phyloP scores from a whole-genome alignment of 1,140 invertebrate genomes.

The Cydia fagiglandana region DNA sequence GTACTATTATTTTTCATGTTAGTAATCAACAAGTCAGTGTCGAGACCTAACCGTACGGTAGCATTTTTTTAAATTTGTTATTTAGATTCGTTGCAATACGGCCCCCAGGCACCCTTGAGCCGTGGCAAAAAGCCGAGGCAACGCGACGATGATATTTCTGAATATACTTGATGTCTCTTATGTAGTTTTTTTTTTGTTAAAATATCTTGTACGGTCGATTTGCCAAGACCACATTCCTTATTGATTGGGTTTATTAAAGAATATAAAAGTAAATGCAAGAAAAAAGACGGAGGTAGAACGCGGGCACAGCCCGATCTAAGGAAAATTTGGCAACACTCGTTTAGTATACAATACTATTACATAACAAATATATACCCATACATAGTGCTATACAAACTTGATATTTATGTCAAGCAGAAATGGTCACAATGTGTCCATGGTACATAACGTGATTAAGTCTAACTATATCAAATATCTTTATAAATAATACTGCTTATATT shows the following conservation, averaged over 20 bases:
- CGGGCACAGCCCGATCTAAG: constrained; percentile 39
- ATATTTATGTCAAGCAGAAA: neutral
- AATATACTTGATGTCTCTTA: too few species aligned
- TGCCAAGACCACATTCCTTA: neutral
- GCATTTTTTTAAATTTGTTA: too few species aligned
- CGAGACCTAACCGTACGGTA: neutral
- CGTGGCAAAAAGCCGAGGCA: too few species aligned
- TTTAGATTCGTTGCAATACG: too few species aligned
- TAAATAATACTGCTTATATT: constrained; percentile 23
- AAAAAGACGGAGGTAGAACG: neutral
- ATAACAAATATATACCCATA: constrained; percentile 15
- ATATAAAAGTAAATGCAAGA: neutral
- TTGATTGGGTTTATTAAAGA: neutral
- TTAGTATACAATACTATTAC: constrained; percentile 33
- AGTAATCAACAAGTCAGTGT: neutral
- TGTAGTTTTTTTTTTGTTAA: too few species aligned
- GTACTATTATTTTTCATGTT: neutral
- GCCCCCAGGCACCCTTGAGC: too few species aligned
- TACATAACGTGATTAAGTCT: constrained; percentile 1
- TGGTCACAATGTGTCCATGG: neutral
- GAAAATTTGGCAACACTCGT: constrained; percentile 61
- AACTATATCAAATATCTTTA: neutral
- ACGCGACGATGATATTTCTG: too few species aligned
- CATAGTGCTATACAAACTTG: constrained; percentile 23
- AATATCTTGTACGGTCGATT: too few species aligned